A percentile compares a stretch with the other conserved stretches of the same genome.
Evolutionary conservation across 2,888 invertebrate species (phyloP).

Genomic region (Galeruca laticollis): DNA sequence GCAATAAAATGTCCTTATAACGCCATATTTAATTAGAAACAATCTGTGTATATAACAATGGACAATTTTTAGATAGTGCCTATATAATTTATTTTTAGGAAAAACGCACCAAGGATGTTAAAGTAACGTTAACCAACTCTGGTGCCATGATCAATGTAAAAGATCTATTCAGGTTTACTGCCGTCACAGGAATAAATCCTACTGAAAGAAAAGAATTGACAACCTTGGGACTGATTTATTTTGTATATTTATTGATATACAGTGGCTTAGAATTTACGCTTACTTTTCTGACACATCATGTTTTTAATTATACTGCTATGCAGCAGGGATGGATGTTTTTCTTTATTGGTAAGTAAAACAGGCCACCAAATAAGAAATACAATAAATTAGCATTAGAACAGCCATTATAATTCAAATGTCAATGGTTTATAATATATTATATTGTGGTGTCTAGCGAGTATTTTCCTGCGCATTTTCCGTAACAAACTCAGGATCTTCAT

Average conservation of each 20-base stretch:
- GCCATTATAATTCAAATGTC: no score
- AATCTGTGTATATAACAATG: no score
- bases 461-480: no score
- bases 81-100: constrained; percentile 68
- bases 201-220: constrained; percentile 76
- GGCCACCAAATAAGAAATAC: not conserved
- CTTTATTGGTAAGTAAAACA: constrained; percentile 77
- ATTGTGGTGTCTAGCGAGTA: no score
- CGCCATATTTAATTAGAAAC: no score
- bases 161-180: constrained; percentile 73
- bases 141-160: constrained; percentile 60
- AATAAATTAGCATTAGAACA: not conserved
- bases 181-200: constrained; percentile 74
- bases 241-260: constrained; percentile 92
- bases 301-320: constrained; percentile 92
- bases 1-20: no score
- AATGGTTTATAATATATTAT: no score
- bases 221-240: constrained; percentile 82
- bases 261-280: constrained; percentile 98
- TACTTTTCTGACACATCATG: constrained; percentile 94
- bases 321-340: constrained; percentile 99
- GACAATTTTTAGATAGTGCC: not conserved
- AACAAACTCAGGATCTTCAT: no score
- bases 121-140: constrained; percentile 67
- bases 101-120: constrained; percentile 77